Percentiles rank a stretch among this genome's conserved stretches.
These are phyloP conservation scores for Eristalis arbustorum DNA, from an alignment of 2,888 invertebrate species.

Conservation along the genomic window DNA sequence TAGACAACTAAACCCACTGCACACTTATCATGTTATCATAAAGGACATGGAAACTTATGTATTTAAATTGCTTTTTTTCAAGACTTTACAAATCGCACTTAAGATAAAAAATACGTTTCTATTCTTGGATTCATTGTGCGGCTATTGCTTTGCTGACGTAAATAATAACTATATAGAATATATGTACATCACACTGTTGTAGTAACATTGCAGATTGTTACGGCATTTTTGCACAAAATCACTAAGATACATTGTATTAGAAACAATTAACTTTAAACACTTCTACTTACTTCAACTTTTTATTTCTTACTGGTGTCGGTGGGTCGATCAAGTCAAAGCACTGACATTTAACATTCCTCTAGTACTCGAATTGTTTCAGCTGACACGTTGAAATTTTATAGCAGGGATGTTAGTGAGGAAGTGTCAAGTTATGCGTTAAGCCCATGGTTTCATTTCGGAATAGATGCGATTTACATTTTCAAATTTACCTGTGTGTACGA, in stretches of 20 bases:
- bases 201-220: background rate
- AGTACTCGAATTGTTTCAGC: background rate
- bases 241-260: conserved; percentile 2
- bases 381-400: background rate
- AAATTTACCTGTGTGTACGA: background rate
- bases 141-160: conserved; percentile 16
- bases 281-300: conserved; percentile 45
- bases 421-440: background rate
- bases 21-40: background rate
- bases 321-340: background rate
- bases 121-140: conserved; percentile 5
- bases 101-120: background rate
- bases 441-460: background rate
- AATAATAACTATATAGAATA: conserved; percentile 17
- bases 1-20: background rate
- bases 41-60: background rate
- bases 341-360: conserved; percentile 11
- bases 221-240: conserved; percentile 20
- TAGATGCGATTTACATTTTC: background rate
- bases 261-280: background rate
- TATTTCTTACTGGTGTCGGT: conserved; percentile 38
- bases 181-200: background rate
- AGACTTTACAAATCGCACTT: background rate
- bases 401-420: background rate
- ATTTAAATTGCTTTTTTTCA: background rate